Base-by-base conservation (phyloP, 2,113 vertebrate genomes). In the Laticauda laticaudata region DNA sequence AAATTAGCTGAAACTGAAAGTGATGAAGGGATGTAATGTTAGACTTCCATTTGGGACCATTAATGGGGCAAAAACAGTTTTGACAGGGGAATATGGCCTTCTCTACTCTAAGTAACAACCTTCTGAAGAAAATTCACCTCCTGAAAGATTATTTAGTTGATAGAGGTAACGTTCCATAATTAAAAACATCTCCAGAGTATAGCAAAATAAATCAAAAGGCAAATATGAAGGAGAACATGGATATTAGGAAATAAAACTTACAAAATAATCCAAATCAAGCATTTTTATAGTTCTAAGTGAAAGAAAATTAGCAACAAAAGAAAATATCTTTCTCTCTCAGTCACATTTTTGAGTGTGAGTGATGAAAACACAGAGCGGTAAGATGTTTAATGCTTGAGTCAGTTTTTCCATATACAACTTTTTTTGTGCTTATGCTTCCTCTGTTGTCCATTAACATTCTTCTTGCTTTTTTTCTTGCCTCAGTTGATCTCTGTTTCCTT, bases 331-430 rank as follows among this genome's bases (percentile, higher is more conserved):
- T 90, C 88, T 34, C 23, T 45, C 39, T 34, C 34, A 39, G 75
- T 81, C 18, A 39, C 75, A 45, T 57, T 18, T 56, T 56, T 56
- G 23, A 57, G 55, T 59, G 88, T 89, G 54, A 57, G 20, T 56
- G 54, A 57, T 59, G n/a, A 43, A 56, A 57, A 89, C 20, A 21
- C 21, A 90, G 93, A 95, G 94, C 0, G 0, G 95, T 93, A 92
- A 95, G 95, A 96, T 96, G 94, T 94, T 96, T 95, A 94, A 87
- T 69, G n/a, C 94, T 86, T 95, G 94, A 96, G 92, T 96, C 96
- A 95, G 87, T 95, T 96, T 96, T 97, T 97, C 97, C 97, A 96
- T 95, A 95, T 95, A 97, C 92, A 95, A 88, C 92, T 94, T 54
- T 94, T 90, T 91, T 92, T 20, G 9, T 96, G 96, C 92, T 96